phyloP scores from a whole-genome alignment of 2,888 invertebrate genomes.

The Baronia brevicornis region DNA sequence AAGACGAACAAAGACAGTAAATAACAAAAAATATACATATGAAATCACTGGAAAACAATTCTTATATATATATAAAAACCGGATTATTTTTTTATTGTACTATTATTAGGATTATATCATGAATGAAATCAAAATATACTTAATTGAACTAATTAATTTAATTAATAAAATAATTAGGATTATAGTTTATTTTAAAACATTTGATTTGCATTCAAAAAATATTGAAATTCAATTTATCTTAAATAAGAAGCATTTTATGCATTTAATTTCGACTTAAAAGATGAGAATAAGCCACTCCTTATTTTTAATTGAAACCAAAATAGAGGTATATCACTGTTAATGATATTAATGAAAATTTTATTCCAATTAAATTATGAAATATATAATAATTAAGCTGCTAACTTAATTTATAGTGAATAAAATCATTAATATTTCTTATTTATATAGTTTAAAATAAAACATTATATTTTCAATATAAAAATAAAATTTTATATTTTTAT shows the following conservation, averaged over 20 bases:
- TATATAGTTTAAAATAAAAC: too few relatives aligned
- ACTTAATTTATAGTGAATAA: slow-evolving; percentile 75
- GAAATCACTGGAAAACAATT: too few relatives aligned
- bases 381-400: slow-evolving; percentile 78
- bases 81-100: slow-evolving; percentile 63
- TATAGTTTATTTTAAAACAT: slow-evolving; percentile 55
- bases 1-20: too few relatives aligned
- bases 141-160: slow-evolving; percentile 55
- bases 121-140: slow-evolving; percentile 63
- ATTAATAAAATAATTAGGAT: too few relatives aligned
- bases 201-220: slow-evolving; percentile 60
- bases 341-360: slow-evolving; percentile 71
- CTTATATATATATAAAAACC: slow-evolving; percentile 40
- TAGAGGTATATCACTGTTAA: slow-evolving; percentile 81
- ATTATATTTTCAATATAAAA: too few relatives aligned
- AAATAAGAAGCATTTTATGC: slow-evolving; percentile 76
- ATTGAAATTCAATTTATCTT: slow-evolving; percentile 56
- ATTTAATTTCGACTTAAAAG: slow-evolving; percentile 68
- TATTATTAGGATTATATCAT: slow-evolving; percentile 62
- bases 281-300: slow-evolving; percentile 63
- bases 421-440: slow-evolving; percentile 63
- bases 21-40: too few relatives aligned
- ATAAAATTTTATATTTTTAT: too few relatives aligned
- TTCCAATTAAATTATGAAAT: slow-evolving; percentile 72
- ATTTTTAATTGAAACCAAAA: slow-evolving; percentile 75